A percentile compares a stretch with the other conserved stretches of the same genome.
Conservation (phyloP, 2,113 vertebrate genomes). For the Turnix velox region DNA sequence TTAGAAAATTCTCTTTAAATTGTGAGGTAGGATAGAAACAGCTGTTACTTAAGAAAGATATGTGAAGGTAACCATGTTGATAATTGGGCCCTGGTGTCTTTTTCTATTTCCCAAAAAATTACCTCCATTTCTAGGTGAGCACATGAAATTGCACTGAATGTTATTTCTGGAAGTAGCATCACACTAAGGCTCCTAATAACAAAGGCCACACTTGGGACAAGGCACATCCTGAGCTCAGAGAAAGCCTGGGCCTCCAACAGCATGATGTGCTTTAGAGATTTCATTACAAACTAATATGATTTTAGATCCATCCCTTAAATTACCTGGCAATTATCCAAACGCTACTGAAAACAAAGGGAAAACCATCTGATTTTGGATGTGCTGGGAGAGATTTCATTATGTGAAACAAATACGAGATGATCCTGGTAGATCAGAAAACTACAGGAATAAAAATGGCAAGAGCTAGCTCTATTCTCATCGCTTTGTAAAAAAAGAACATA, state of each 20-base stretch:
- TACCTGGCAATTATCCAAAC: neutral
- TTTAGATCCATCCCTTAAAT: neutral
- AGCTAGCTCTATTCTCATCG: neutral
- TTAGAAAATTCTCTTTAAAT: neutral
- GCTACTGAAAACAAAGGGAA: neutral
- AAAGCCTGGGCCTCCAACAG: neutral
- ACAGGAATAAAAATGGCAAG: neutral
- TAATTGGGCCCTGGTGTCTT: neutral
- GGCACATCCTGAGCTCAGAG: neutral
- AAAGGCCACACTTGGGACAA: neutral
- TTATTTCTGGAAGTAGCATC: neutral
- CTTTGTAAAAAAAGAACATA: neutral
- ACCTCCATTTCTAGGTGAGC: neutral
- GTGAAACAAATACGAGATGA: neutral
- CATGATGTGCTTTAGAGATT: neutral
- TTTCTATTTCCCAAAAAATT: neutral
- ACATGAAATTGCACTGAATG: neutral
- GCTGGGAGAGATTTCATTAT: neutral
- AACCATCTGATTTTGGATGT: rapidly evolving
- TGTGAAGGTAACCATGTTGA: neutral
- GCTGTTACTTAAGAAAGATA: neutral
- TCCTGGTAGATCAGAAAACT: neutral
- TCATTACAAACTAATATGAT: neutral
- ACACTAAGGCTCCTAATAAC: neutral
- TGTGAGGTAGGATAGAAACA: neutral